Evolutionary conservation across 2,888 invertebrate species (phyloP), one percentile per base, ranked within the genome.

Genomic region (Microctonus hyperodae): DNA sequence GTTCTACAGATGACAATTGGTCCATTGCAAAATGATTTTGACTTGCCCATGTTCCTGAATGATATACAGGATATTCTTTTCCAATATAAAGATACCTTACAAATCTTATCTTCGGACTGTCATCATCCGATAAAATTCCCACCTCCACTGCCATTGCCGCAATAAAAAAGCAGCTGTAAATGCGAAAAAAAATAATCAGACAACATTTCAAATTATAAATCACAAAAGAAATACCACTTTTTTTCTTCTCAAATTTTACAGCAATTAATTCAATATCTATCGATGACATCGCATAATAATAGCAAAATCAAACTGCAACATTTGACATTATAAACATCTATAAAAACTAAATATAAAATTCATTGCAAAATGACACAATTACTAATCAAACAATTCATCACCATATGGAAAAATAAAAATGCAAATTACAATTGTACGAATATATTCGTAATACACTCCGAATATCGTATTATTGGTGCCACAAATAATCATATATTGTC

Each of bases 31-130:
- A 88, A 73, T 87, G 87, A 70, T 86, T 85, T 69, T 87, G 86
- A 11, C 85, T 76, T 35, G 84, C 79, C 87, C 88, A 88, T 74
- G 86, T 86, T 40, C 88, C 88, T 57, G 89, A 88, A 71, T 83
- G 87, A 77, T 88, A 89, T 68, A 85, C 86, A 0, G 87, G 86
- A 16, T 83, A 72, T 72, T 88, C 88, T 76, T 84, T 85, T 1
- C 88, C 88, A 60, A 87, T 85, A 72, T 88, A 87, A 9, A 88
- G 78, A 73, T 84, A 88, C 61, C 88, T 83, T 44, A 83, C 82
- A 68, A 88, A 77, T 60, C 85, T 86, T 40, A 28, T 64, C n/a
- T 62, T 57, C 4, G 67, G 53, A 23, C 40, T 63, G 23, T 58
- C 58, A 53, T 58, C 63, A 16, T 67, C 67, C 2, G 37, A 28